phyloP scores from a whole-genome alignment of 2,888 invertebrate genomes.

The Napeogenes sylphis region DNA sequence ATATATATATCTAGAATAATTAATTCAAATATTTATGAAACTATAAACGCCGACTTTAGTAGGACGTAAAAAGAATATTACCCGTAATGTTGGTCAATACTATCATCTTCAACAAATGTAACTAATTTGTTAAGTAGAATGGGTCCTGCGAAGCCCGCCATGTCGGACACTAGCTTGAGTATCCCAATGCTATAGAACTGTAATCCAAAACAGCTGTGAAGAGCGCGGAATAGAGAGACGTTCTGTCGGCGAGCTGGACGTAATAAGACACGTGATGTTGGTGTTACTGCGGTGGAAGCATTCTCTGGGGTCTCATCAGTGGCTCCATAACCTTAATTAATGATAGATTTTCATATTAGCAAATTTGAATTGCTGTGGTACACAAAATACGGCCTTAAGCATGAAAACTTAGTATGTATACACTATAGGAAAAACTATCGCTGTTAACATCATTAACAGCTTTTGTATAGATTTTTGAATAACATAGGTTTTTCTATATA shows the following conservation, averaged over 20 bases:
- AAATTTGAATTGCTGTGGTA: neutral
- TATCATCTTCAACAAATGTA: slow-evolving; percentile 84
- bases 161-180: slow-evolving; percentile 89
- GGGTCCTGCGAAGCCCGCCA: slow-evolving; percentile 92
- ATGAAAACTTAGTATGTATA: no score
- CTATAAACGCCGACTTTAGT: no score
- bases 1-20: slow-evolving; percentile 60
- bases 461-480: no score
- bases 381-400: neutral
- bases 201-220: slow-evolving; percentile 86
- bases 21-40: slow-evolving; percentile 1
- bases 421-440: no score
- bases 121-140: slow-evolving; percentile 90
- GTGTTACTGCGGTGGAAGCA: slow-evolving; percentile 61
- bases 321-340: slow-evolving; percentile 59
- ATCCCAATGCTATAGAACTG: slow-evolving; percentile 92
- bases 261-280: slow-evolving; percentile 55
- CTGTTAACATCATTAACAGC: no score
- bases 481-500: no score
- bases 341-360: neutral
- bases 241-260: slow-evolving; percentile 60
- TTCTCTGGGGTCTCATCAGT: slow-evolving; percentile 54
- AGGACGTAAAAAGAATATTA: slow-evolving; percentile 51
- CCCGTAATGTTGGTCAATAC: slow-evolving; percentile 81
- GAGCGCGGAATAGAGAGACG: slow-evolving; percentile 80